A percentile compares a stretch with the other conserved stretches of the same genome.
Evolutionary conservation across 1,140 invertebrate genomes (phyloP).

Genomic region (Drosophila malerkotliana): DNA sequence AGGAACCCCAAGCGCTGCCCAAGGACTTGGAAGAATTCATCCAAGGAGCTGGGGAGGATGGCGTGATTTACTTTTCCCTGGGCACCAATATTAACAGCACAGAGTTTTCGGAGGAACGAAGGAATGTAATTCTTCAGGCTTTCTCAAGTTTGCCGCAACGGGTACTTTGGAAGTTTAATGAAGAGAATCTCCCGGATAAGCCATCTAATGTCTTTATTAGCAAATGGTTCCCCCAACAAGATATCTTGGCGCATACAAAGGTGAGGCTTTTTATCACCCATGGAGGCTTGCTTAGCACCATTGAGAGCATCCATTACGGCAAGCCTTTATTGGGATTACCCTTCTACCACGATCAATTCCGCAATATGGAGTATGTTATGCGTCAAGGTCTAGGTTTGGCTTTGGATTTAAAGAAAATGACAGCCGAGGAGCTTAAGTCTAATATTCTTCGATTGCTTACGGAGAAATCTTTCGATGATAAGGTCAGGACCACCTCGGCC

Average conservation of each 20-base stretch:
- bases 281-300: constrained; percentile 84
- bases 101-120: constrained; percentile 84
- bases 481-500: constrained; percentile 75
- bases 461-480: constrained; percentile 23
- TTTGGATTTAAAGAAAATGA: constrained; percentile 20
- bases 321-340: constrained; percentile 59
- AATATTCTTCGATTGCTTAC: constrained; percentile 27
- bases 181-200: constrained; percentile 61
- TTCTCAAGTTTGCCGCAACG: constrained; percentile 68
- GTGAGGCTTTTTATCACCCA: constrained; percentile 86
- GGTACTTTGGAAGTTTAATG: constrained; percentile 85
- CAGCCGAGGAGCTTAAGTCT: neutral
- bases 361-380: constrained; percentile 41
- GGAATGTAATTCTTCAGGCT: constrained; percentile 38
- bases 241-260: constrained; percentile 83
- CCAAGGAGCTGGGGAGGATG: constrained; percentile 84
- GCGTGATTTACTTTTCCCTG: constrained; percentile 86
- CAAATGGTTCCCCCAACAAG: constrained; percentile 85
- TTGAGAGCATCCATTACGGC: constrained; percentile 83
- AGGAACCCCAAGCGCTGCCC: constrained; percentile 62
- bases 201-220: constrained; percentile 87
- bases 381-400: constrained; percentile 85
- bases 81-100: constrained; percentile 84
- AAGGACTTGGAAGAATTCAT: constrained; percentile 84
- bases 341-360: constrained; percentile 55